Conservation (phyloP, 2,888 invertebrate genomes). For the Lithophane semibrunnea region DNA sequence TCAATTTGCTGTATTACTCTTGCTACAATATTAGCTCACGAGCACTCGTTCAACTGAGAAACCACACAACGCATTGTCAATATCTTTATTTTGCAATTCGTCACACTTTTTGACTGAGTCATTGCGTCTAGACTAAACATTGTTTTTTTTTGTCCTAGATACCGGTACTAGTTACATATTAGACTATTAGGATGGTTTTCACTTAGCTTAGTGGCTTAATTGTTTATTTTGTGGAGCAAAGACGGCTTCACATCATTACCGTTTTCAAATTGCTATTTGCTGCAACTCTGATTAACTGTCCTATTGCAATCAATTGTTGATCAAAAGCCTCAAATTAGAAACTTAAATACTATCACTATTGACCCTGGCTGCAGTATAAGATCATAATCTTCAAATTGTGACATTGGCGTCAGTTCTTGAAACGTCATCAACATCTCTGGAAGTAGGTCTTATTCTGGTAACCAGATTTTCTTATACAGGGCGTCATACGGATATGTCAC, state of each 20-base stretch:
- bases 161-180: constrained; percentile 39
- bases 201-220: constrained; percentile 5
- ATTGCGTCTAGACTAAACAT: constrained; percentile 50
- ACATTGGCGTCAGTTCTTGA: background rate
- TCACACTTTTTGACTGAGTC: constrained; percentile 48
- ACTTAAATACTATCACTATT: background rate
- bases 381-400: background rate
- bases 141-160: constrained; percentile 55
- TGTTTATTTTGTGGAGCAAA: background rate
- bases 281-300: background rate
- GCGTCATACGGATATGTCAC: too few relatives aligned
- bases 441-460: background rate
- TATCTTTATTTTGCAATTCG: constrained; percentile 55
- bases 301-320: constrained; percentile 2
- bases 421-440: background rate
- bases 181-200: constrained; percentile 30
- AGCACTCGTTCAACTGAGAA: constrained; percentile 14
- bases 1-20: background rate
- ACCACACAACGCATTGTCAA: constrained; percentile 50
- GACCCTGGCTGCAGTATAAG: background rate
- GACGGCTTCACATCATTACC: background rate
- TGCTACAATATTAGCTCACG: background rate
- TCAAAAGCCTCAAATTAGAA: constrained; percentile 19
- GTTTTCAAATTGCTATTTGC: constrained; percentile 15
- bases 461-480: background rate